phyloP scores from a whole-genome alignment of 2,888 invertebrate genomes.

The Tolmerus cingulatus region DNA sequence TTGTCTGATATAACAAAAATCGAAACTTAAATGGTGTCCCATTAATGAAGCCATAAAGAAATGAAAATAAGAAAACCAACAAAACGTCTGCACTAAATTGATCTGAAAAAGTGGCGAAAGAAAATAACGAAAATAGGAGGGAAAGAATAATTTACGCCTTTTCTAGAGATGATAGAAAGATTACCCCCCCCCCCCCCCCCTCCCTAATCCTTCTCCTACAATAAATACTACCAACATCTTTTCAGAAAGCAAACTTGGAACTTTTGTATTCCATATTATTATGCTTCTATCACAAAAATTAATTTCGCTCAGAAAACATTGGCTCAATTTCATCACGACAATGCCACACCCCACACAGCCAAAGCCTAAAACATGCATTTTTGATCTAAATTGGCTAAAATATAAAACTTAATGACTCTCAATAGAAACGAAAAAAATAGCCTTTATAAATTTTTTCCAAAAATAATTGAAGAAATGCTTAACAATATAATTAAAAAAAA shows the following conservation, averaged over 20 bases:
- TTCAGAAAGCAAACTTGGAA: neutral
- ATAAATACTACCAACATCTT: neutral
- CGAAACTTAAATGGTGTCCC: neutral
- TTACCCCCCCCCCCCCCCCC: too few relatives aligned
- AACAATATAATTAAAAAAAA: neutral
- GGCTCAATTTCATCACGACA: neutral
- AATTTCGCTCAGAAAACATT: too few relatives aligned
- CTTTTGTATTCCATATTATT: neutral
- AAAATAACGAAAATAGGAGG: neutral
- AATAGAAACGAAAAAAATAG: too few relatives aligned
- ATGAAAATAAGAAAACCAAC: neutral
- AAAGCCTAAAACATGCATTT: too few relatives aligned
- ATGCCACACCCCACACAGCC: neutral
- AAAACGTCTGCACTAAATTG: neutral
- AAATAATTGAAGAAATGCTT: too few relatives aligned
- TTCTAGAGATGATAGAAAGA: neutral
- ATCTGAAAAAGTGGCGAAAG: neutral
- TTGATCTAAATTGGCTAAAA: too few relatives aligned
- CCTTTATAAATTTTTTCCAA: too few relatives aligned
- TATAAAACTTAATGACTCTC: too few relatives aligned
- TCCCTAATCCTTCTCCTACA: too few relatives aligned
- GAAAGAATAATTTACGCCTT: neutral
- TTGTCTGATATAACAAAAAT: neutral
- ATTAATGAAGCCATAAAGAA: slow-evolving; percentile 30
- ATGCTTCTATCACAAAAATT: too few relatives aligned